Base-by-base conservation (phyloP, 1,140 invertebrate species). In the Lycorma delicatula region DNA sequence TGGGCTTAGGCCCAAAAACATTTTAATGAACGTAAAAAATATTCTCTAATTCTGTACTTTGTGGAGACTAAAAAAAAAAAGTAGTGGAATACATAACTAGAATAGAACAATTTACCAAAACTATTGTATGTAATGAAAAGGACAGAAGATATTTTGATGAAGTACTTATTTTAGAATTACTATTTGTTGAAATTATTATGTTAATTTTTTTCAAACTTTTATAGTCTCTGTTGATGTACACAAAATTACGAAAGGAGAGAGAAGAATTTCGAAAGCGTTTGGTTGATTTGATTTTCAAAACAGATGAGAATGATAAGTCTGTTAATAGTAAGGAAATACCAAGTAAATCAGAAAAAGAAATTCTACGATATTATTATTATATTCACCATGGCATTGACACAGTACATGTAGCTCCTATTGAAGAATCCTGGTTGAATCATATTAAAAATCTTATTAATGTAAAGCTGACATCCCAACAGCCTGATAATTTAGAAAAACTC, bases 301-400 rank as follows among this genome's bases (percentile, higher is more conserved):
- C 51, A 27, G 61, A 64, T 22, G 16, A 54, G 0, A 75, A 78
- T 58, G 71, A 23, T 61, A 64, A 0, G 64, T 72, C 47, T 51
- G 62, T 22, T 75, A 9, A 23, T 1, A n/a, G 7, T 0, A 25
- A 57, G 5, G 38, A 47, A 25, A 66, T 80, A 64, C 79, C 82
- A 27, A 76, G 76, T 16, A 74, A 77, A 7, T 73, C 79, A 27
- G 85, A 90, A 63, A 79, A 80, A 54, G 81, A 88, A 66, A 71
- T 87, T 61, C 70, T 90, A 63, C 78, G 87, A 61, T 95, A 95
- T 74, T 90, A 93, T 69, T 92, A 91, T 72, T 96, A 93, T 65
- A 82, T 94, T 51, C 83, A 85, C 66, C 84, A 92, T 72, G 91
- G 90, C 0, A 85, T 94, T 28, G 89, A 93, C 67, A 91, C 90